Evolutionary conservation across 2,797 vertebrate species (phyloP), one percentile per base, ranked within the genome.

Genomic region (Macroramphosus scolopax): DNA sequence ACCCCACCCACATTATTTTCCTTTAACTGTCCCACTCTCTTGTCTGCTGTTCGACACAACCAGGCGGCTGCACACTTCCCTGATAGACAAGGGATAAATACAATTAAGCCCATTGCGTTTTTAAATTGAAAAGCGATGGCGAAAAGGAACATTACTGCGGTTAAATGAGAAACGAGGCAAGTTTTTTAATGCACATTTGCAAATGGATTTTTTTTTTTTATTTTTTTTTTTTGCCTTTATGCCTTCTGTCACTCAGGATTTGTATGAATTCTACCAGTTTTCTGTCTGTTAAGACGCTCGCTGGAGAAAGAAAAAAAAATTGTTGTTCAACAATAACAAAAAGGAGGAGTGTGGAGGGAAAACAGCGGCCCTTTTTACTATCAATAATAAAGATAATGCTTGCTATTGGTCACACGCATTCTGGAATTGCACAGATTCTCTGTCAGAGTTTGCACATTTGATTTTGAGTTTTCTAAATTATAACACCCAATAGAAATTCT

Each of bases 81-180:
- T 87, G 76, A 89, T 70, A 83, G 89, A 89, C 87, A 87, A 81
- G 75, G 82, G 58, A 83, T 82, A 79, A 81, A 80, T 75, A 82
- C 77, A 86, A 86, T 89, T 88, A 88, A 85, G 78, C 67, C 63
- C 51, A 63, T 42, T 67, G 55, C 29, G 36, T 77, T 74, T 80
- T 83, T 18, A 68, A 77, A 80, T 81, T 81, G 72, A 75, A 82
- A 75, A 64, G 49, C 50, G 66, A 67, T 52, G 45, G 39, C 41
- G 57, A 51, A 63, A 62, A 44, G 58, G 62, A 60, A 70, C 68
- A 80, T 77, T 67, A 74, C 64, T 75, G 68, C 67, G 67, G 68
- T 83, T 80, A 78, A 76, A 81, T 78, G 77, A 84, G n/a, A 78
- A 82, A 77, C 25, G 66, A 79, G 62, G 57, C 61, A 45, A 79